Evolutionary conservation across 2,888 invertebrate genomes (phyloP), one percentile per base, ranked within the genome.

Genomic region (Bimastos eiseni): DNA sequence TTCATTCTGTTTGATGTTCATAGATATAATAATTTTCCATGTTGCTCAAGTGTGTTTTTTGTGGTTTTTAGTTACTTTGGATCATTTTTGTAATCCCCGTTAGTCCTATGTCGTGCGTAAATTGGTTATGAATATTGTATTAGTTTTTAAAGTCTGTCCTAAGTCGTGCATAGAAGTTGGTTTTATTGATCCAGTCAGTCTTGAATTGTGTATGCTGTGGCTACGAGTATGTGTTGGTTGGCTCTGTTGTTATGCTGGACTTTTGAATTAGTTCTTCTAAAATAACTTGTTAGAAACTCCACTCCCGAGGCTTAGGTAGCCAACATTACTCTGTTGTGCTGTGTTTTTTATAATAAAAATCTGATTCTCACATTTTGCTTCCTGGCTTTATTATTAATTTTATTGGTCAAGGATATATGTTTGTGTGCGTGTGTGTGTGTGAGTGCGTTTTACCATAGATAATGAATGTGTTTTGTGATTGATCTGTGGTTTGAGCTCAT

Each of bases 21-120:
- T n/a, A 70, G 30, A 70, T 70, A n/a, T 70, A 30, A 11, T 70
- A 30, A 70, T 70, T 70, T 70, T n/a, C n/a, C 70, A 70, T 70
- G 70, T 70, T 70, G 70, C 70, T 70, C 70, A 70, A 70, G 70
- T 70, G n/a, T 70, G 70, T 70, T 70, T 70, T n/a, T n/a, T 70
- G 70, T 70, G 70, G 70, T 70, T 70, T 70, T 70, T 17, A 70
- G 70, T 70, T n/a, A 70, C 70, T 70, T 17, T n/a, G n/a, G 70
- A 13, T 70, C 70, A 70, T 49, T 70, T 70, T 70, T 70, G 70
- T 70, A n/a, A 70, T 8, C 70, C 70, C n/a, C 30, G 24, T 49
- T 49, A 49, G 70, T 70, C n/a, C 30, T 30, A n/a, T 8, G n/a
- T 70, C 70, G 13, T 70, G 30, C 11, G n/a, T 70, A n/a, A 70